Conservation (phyloP, 2,113 vertebrate species). For the Barbus barbus region DNA sequence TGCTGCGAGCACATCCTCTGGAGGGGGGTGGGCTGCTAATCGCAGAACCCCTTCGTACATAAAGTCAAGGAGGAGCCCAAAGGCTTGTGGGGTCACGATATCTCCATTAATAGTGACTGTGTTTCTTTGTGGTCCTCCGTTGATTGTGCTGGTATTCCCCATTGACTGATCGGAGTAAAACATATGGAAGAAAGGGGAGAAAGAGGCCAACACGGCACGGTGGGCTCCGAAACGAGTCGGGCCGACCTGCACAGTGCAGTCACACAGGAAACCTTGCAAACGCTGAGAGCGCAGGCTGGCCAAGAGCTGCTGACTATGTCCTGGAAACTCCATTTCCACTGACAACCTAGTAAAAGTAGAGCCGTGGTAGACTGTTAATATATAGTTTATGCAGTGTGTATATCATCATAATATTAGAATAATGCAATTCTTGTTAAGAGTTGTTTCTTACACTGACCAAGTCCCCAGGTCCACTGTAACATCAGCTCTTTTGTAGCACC, state of each 20-base stretch:
- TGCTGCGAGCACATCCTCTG: constrained; percentile 91
- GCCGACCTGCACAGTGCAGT: constrained; percentile 89
- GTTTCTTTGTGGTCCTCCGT: constrained; percentile 58
- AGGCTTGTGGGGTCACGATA: constrained; percentile 89
- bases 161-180: constrained; percentile 86
- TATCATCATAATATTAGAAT: background rate
- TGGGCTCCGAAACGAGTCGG: constrained; percentile 85
- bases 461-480: background rate
- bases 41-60: constrained; percentile 89
- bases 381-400: background rate
- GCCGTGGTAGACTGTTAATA: background rate
- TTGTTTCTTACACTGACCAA: background rate
- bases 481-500: background rate
- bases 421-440: background rate
- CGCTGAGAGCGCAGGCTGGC: constrained; percentile 86
- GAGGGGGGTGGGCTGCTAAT: constrained; percentile 79
- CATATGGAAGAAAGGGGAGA: constrained; percentile 93
- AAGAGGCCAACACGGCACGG: constrained; percentile 88
- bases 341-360: background rate
- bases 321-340: constrained; percentile 87
- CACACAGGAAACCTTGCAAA: constrained; percentile 90
- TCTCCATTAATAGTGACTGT: constrained; percentile 86
- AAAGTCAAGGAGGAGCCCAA: constrained; percentile 89
- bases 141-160: constrained; percentile 63
- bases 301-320: constrained; percentile 88